Evolutionary conservation across 2,888 invertebrate genomes (phyloP).

Genomic region (Priocnemis perturbator): DNA sequence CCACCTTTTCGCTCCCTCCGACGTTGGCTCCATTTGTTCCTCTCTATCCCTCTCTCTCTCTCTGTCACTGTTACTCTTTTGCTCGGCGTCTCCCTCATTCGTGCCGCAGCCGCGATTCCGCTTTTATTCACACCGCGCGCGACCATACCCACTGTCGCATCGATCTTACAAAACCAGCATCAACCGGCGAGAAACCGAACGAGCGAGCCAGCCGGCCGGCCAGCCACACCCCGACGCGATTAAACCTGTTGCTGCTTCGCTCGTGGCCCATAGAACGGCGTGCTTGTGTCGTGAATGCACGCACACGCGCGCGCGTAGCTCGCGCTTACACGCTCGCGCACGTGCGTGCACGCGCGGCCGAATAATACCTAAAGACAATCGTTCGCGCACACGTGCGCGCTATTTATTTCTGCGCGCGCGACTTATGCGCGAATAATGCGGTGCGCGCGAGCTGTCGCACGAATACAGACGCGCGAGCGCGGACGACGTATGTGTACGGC

Average conservation of each 20-base stretch:
- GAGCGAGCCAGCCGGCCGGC: constrained; percentile 54
- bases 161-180: constrained; percentile 58
- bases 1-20: too few relatives aligned
- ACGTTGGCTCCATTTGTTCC: too few relatives aligned
- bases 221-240: constrained; percentile 72
- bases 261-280: constrained; percentile 36
- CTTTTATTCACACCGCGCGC: constrained; percentile 47
- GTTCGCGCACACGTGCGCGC: too few relatives aligned
- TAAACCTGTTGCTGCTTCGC: constrained; percentile 72
- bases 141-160: constrained; percentile 54
- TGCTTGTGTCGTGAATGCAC: constrained; percentile 17
- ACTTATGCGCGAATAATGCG: too few relatives aligned
- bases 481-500: too few relatives aligned
- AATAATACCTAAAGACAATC: too few relatives aligned
- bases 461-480: too few relatives aligned
- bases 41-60: too few relatives aligned
- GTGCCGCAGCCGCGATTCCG: constrained; percentile 32
- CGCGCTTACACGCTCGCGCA: constrained; percentile 1
- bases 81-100: background rate
- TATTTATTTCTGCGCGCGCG: too few relatives aligned
- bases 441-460: too few relatives aligned
- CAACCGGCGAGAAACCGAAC: constrained; percentile 53
- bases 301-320: constrained; percentile 27
- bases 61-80: too few relatives aligned
- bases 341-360: constrained; percentile 24